These are phyloP conservation scores for Candidula unifasciata DNA, from an alignment of 2,888 invertebrate species.

Conservation along the genomic window DNA sequence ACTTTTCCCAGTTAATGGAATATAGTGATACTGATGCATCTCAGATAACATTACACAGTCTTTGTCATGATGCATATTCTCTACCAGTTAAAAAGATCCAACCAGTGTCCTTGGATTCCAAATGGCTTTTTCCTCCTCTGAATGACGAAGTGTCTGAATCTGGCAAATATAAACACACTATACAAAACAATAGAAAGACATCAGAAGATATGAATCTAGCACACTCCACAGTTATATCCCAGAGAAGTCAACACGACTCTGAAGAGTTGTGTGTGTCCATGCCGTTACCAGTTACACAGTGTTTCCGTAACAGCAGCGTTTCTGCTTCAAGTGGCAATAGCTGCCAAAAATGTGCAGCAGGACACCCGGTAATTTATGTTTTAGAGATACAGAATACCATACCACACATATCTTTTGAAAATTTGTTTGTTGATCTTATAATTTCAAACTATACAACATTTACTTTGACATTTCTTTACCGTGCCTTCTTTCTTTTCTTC, in stretches of 20 bases:
- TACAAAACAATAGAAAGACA: not conserved
- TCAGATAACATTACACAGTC: not conserved
- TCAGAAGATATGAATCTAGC: not conserved
- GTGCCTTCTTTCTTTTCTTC: too few relatives aligned
- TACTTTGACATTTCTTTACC: too few relatives aligned
- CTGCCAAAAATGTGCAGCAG: conserved; percentile 50
- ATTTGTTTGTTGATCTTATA: too few relatives aligned
- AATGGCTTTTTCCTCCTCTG: not conserved
- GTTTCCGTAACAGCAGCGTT: not conserved
- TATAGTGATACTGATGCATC: too few relatives aligned
- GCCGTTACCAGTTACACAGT: not conserved
- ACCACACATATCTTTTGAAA: too few relatives aligned
- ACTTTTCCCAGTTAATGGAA: not conserved
- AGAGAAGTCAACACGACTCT: not conserved
- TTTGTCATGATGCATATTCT: not conserved
- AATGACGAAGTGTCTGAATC: not conserved
- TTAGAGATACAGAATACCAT: not conserved
- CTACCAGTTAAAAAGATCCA: not conserved
- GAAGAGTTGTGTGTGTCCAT: not conserved
- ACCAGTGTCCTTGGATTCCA: not conserved
- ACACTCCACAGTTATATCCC: not conserved
- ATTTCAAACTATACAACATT: too few relatives aligned
- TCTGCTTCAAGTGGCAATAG: not conserved
- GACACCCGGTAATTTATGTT: conserved; percentile 42
- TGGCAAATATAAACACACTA: not conserved